These are phyloP conservation scores for Carcina quercana DNA, from an alignment of 2,888 invertebrate genomes.

Conservation along the genomic window DNA sequence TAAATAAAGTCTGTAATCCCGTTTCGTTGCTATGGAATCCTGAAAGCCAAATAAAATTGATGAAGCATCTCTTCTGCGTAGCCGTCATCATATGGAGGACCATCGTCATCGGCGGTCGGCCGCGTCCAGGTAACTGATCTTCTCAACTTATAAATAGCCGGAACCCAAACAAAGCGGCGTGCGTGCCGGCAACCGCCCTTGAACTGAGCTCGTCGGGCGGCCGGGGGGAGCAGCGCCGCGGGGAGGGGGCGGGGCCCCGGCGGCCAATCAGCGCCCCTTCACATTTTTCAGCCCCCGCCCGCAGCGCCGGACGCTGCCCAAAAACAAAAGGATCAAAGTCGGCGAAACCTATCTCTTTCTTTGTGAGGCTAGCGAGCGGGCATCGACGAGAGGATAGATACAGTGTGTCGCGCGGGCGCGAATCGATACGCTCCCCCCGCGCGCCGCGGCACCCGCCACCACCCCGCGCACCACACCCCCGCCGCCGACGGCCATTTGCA, in stretches of 20 bases:
- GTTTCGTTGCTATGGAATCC: too few relatives aligned
- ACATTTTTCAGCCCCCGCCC: conserved; percentile 73
- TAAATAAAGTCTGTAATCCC: too few relatives aligned
- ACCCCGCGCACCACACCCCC: conserved; percentile 32
- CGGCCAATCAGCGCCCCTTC: conserved; percentile 71
- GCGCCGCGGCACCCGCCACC: conserved; percentile 25
- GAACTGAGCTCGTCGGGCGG: conserved; percentile 47
- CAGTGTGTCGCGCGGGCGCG: conserved; percentile 72
- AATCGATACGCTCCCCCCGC: conserved; percentile 52
- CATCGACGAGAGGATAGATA: conserved; percentile 74
- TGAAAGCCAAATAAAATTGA: too few relatives aligned
- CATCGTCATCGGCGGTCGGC: conserved; percentile 16
- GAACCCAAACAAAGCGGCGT: conserved; percentile 58
- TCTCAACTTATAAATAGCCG: conserved; percentile 32
- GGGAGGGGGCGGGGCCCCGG: conserved; percentile 50
- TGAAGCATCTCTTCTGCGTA: too few relatives aligned
- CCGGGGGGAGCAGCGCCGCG: conserved; percentile 28
- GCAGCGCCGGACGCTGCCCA: conserved; percentile 73
- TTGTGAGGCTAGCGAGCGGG: conserved; percentile 69
- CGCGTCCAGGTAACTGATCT: conserved; percentile 15
- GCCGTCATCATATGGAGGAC: too few relatives aligned
- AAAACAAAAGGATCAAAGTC: conserved; percentile 75
- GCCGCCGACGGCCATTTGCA: conserved; percentile 69
- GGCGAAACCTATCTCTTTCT: conserved; percentile 75
- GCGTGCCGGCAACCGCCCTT: conserved; percentile 64